phyloP scores from a whole-genome alignment of 2,888 invertebrate species.

The Metopia argyrocephala region DNA sequence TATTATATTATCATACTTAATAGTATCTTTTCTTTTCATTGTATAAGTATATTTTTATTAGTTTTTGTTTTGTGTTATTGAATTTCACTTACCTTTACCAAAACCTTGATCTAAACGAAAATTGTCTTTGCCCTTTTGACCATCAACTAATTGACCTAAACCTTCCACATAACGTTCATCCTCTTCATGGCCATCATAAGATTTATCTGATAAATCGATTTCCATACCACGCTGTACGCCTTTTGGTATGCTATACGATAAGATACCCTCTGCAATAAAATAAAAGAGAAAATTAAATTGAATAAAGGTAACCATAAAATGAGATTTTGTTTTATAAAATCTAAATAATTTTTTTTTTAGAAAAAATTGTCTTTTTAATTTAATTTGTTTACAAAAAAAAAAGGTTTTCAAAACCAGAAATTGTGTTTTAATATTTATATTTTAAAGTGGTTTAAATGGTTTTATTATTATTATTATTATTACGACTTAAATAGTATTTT shows the following conservation, averaged over 20 bases:
- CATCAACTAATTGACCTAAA: conserved; percentile 88
- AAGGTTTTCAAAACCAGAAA: no score
- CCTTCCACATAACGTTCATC: conserved; percentile 83
- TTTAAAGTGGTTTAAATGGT: no score
- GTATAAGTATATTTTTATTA: background rate
- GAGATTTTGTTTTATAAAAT: no score
- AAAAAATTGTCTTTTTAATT: no score
- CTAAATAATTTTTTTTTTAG: no score
- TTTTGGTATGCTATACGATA: conserved; percentile 88
- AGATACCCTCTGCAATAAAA: conserved; percentile 82
- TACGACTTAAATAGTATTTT: no score
- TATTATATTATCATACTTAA: no score
- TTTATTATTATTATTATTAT: no score
- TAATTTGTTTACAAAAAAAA: no score
- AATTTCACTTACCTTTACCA: conserved; percentile 82
- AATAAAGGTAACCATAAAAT: background rate
- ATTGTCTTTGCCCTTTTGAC: conserved; percentile 86
- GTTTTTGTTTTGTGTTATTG: conserved; percentile 1
- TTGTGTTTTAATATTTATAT: no score
- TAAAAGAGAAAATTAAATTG: background rate
- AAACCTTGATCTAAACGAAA: conserved; percentile 84
- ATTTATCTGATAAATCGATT: conserved; percentile 87
- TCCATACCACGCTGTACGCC: conserved; percentile 85
- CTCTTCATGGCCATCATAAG: conserved; percentile 86
- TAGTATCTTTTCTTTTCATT: background rate